Conservation (phyloP, 1,140 invertebrate species). For the Lamellibrachia luymesi region DNA sequence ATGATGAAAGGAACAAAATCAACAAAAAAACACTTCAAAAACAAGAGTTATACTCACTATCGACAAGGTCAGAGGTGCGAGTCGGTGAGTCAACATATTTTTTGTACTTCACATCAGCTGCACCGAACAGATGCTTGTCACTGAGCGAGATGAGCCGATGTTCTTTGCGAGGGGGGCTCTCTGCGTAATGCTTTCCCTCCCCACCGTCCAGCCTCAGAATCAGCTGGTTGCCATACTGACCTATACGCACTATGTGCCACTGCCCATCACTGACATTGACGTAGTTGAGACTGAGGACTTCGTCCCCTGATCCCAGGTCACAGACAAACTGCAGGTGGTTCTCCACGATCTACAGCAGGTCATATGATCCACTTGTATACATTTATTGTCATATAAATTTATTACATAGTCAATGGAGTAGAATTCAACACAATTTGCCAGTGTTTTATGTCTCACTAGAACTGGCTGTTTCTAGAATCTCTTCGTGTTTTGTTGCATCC, state of each 20-base stretch:
- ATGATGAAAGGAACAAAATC: not conserved
- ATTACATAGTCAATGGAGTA: no score
- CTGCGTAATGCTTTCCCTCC: conserved; percentile 90
- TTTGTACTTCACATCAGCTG: conserved; percentile 15
- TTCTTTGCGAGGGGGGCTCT: conserved; percentile 62
- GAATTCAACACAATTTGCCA: no score
- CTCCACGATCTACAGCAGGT: conserved; percentile 71
- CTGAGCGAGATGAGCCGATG: not conserved
- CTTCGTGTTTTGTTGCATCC: no score
- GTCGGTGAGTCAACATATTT: not conserved
- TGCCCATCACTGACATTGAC: conserved; percentile 94
- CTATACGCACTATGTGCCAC: conserved; percentile 84
- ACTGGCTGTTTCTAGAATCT: no score
- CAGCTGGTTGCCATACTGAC: conserved; percentile 89
- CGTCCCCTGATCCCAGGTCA: conserved; percentile 85
- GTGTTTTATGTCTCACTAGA: no score
- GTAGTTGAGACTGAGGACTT: conserved; percentile 82
- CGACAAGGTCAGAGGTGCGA: not conserved
- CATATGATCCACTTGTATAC: not conserved
- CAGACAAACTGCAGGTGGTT: conserved; percentile 70
- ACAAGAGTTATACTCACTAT: conserved; percentile 18
- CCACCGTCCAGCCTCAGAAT: conserved; percentile 90
- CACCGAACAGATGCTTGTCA: conserved; percentile 6
- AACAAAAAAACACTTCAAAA: not conserved
- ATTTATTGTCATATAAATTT: no score